Percentiles rank a stretch among this genome's conserved stretches.
These are phyloP conservation scores for Oppia nitens DNA, from an alignment of 1,140 invertebrate genomes.

Conservation along the genomic window DNA sequence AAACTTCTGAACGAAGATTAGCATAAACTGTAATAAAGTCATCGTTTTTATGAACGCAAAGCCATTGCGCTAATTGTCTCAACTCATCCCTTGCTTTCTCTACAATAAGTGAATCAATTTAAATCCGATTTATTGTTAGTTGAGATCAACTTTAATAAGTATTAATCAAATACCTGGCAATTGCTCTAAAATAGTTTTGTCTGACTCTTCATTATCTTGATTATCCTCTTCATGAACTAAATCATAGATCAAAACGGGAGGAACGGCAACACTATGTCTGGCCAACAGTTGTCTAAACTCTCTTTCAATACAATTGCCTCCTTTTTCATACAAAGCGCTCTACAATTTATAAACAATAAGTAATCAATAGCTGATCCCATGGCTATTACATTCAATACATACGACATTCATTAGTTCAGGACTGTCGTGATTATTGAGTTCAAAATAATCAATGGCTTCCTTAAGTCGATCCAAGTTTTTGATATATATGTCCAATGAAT, in stretches of 20 bases:
- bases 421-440: constrained; percentile 78
- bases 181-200: constrained; percentile 19
- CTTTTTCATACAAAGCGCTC: constrained; percentile 51
- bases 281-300: constrained; percentile 73
- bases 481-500: constrained; percentile 46
- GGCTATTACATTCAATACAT: no score
- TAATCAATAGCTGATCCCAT: background rate
- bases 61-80: constrained; percentile 62
- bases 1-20: constrained; percentile 50
- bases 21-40: constrained; percentile 67
- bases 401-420: constrained; percentile 84
- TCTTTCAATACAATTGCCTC: constrained; percentile 52
- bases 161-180: constrained; percentile 29
- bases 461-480: constrained; percentile 65
- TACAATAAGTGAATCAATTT: background rate
- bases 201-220: background rate
- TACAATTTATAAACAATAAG: constrained; percentile 24
- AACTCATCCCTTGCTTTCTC: constrained; percentile 26
- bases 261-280: constrained; percentile 66
- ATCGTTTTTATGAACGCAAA: constrained; percentile 52
- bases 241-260: constrained; percentile 57
- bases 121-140: background rate
- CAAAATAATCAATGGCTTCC: constrained; percentile 75
- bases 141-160: background rate
- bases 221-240: constrained; percentile 36